Evolutionary conservation across 2,888 invertebrate species (phyloP), one percentile per base, ranked within the genome.

Genomic region (Acronicta psi): DNA sequence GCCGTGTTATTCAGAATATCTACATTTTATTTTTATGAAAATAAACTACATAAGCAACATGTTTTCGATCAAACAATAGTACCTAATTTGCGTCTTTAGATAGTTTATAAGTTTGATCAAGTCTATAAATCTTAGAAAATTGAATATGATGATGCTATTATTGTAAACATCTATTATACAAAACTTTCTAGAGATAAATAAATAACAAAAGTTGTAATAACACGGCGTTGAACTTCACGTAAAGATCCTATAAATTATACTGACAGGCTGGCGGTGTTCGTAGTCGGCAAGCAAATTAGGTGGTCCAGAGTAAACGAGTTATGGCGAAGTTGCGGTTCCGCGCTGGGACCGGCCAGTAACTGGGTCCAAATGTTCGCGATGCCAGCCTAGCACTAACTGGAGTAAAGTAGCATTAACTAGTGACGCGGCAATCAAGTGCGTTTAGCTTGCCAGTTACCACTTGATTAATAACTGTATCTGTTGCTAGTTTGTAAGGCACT

Each of bases 271-370:
- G 82, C 83, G 83, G 83, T 81, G 79, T 86, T 83, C 81, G 83
- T 80, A 83, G 82, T 84, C 81, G 80, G 86, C 83, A 85, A 87
- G 86, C 88, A 90, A 91, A 91, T 90, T 91, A 91, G 87, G 82
- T 82, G 86, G 88, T 83, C 82, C 81, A 81, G 84, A 80, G 88
- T 90, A 89, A 91, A 89, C 91, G 88, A 90, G 90, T 91, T 91
- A 91, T 85, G 83, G 84, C 77, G 77, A 86, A 90, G 87, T 89
- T 88, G 83, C 75, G 82, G 77, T 73, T 73, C 68, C 86, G 84
- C 84, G 55, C 72, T 73, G 87, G 86, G 84, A 85, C 82, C 76
- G 77, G 64, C 78, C 79, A 70, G 77, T 71, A 71, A 68, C 71
- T 71, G 71, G 69, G 63, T 57, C 73, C 68, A 69, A 79, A 77